Percentiles rank a stretch among this genome's conserved stretches.
These are phyloP conservation scores for Clavelina lepadiformis DNA, from an alignment of 23 tunicate genomes.

Conservation along the genomic window DNA sequence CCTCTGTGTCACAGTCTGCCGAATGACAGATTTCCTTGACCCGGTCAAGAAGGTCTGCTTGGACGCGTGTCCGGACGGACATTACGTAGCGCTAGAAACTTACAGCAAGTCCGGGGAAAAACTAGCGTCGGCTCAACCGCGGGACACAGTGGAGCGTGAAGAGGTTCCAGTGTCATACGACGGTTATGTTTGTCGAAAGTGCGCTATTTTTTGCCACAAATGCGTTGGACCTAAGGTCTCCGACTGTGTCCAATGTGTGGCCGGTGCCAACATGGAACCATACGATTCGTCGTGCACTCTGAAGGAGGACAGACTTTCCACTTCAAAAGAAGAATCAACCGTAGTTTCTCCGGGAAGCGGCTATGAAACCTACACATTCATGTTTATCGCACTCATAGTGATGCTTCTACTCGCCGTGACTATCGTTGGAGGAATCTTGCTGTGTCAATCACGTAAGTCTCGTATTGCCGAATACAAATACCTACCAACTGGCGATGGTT, in stretches of 20 bases:
- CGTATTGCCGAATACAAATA: constrained; percentile 36
- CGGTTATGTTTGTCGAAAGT: constrained; percentile 37
- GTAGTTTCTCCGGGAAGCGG: too few species aligned
- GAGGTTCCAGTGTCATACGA: constrained; percentile 9
- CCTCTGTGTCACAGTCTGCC: constrained; percentile 40
- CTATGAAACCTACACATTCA: neutral
- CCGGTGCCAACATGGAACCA: constrained; percentile 5
- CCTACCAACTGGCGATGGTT: constrained; percentile 50
- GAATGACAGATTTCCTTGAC: constrained; percentile 26
- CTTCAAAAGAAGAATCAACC: too few species aligned
- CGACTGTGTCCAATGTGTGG: constrained; percentile 54
- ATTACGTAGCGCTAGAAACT: constrained; percentile 36
- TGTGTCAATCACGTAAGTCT: neutral
- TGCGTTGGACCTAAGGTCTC: constrained; percentile 28
- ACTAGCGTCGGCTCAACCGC: neutral
- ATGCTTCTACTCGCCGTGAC: constrained; percentile 21
- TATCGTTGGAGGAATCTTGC: constrained; percentile 10
- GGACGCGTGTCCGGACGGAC: constrained; percentile 36
- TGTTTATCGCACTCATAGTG: neutral
- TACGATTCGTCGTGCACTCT: constrained; percentile 10
- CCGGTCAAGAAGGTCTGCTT: constrained; percentile 28
- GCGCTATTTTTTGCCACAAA: constrained; percentile 46
- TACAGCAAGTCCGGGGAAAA: constrained; percentile 11
- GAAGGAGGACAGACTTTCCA: neutral
- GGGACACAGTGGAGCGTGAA: constrained; percentile 5